Percentiles rank a stretch among this genome's conserved stretches.
Conservation (phyloP, 2,113 vertebrate genomes). For the Brachyhypopomus occidentalis region DNA sequence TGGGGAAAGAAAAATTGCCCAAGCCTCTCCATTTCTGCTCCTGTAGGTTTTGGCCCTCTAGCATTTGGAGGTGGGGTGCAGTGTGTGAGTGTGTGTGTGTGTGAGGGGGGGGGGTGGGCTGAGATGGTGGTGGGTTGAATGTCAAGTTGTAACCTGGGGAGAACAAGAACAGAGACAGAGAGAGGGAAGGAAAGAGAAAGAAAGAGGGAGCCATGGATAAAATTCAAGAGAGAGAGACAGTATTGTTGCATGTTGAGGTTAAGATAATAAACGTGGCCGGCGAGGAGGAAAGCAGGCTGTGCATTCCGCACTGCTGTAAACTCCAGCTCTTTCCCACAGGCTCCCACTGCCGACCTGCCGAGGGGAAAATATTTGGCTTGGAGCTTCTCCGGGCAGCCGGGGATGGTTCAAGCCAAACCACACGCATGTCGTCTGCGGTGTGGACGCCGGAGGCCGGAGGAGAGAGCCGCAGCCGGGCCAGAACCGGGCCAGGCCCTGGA, state of each 20-base stretch:
- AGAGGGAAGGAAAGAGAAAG: slow-evolving; percentile 33
- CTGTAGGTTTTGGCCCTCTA: slow-evolving; percentile 62
- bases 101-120: too few relatives aligned
- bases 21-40: slow-evolving; percentile 53
- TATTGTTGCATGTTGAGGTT: slow-evolving; percentile 58
- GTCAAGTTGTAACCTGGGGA: slow-evolving; percentile 49
- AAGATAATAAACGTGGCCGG: slow-evolving; percentile 55
- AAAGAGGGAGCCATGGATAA: slow-evolving; percentile 42
- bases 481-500: not conserved
- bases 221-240: slow-evolving; percentile 38
- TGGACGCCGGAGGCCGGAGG: slow-evolving; percentile 48
- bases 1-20: slow-evolving; percentile 49
- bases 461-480: slow-evolving; percentile 54
- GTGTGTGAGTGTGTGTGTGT: too few relatives aligned
- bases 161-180: slow-evolving; percentile 45
- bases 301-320: slow-evolving; percentile 58
- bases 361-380: slow-evolving; percentile 74
- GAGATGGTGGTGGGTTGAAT: slow-evolving; percentile 36
- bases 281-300: slow-evolving; percentile 51
- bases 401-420: slow-evolving; percentile 60
- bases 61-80: slow-evolving; percentile 31
- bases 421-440: slow-evolving; percentile 53
- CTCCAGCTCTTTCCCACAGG: slow-evolving; percentile 69
- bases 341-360: slow-evolving; percentile 70
- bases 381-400: slow-evolving; percentile 60